A percentile compares a stretch with the other conserved stretches of the same genome.
phyloP scores from a whole-genome alignment of 2,113 vertebrate species.

The Toxotes chatareus region DNA sequence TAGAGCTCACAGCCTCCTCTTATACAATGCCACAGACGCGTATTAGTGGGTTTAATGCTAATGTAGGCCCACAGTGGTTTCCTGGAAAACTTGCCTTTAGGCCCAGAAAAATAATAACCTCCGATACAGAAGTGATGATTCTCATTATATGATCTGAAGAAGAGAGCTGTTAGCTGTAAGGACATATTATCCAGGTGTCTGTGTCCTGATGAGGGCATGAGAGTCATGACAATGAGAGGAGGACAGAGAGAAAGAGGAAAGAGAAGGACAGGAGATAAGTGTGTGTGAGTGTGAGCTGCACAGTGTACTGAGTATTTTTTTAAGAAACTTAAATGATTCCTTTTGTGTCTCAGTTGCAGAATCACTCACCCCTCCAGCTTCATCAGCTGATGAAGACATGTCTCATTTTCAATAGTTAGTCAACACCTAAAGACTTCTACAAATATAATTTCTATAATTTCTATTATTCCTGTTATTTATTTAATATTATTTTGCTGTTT shows the following conservation, averaged over 20 bases:
- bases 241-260: background rate
- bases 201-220: background rate
- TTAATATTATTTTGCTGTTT: too few species aligned
- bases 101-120: constrained; percentile 18
- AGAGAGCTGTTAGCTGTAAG: background rate
- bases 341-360: background rate
- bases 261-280: background rate
- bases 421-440: too few species aligned
- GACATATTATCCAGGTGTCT: background rate
- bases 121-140: constrained; percentile 5
- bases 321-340: background rate
- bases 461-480: too few species aligned
- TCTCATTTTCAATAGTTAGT: too few species aligned
- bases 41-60: constrained; percentile 37
- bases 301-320: background rate
- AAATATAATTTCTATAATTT: too few species aligned
- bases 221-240: background rate
- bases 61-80: constrained; percentile 19
- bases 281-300: too few species aligned
- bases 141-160: background rate
- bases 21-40: constrained; percentile 36
- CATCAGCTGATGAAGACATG: too few species aligned
- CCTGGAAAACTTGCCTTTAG: constrained; percentile 14
- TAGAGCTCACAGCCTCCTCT: constrained; percentile 16
- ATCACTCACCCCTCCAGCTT: too few species aligned